Conservation (phyloP, 2,888 invertebrate species). For the Amblyjoppa proteus region DNA sequence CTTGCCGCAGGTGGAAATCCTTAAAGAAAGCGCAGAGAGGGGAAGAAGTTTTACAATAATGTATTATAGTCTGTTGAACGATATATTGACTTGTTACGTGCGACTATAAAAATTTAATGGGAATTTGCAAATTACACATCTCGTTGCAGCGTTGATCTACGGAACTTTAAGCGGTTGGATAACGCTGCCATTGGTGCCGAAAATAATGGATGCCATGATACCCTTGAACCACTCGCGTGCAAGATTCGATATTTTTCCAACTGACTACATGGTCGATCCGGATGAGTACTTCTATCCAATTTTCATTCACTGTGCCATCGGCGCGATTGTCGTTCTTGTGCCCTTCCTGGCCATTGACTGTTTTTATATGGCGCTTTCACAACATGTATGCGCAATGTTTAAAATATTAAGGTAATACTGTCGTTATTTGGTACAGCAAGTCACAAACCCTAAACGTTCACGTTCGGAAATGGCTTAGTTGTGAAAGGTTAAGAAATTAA, state of each 20-base stretch:
- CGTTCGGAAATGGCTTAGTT: neutral
- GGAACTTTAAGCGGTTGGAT: neutral
- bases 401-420: slow-evolving; percentile 15
- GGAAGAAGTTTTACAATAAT: slow-evolving; percentile 8
- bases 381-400: slow-evolving; percentile 33
- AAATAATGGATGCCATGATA: neutral
- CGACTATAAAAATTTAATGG: neutral
- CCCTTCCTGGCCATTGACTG: slow-evolving; percentile 3
- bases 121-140: neutral
- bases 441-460: neutral
- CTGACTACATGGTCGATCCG: slow-evolving; percentile 35
- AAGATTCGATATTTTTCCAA: neutral
- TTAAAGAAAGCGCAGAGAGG: neutral
- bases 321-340: neutral
- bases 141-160: neutral
- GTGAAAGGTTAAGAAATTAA: too few species aligned
- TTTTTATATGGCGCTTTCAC: neutral
- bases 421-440: neutral
- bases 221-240: slow-evolving; percentile 9
- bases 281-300: slow-evolving; percentile 15
- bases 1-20: neutral
- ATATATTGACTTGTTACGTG: neutral
- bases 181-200: neutral
- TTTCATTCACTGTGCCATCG: neutral
- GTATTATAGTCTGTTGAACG: neutral